Evolutionary conservation across 2,888 invertebrate species (phyloP), one percentile per base, ranked within the genome.

Genomic region (Ernsta delagoae): DNA sequence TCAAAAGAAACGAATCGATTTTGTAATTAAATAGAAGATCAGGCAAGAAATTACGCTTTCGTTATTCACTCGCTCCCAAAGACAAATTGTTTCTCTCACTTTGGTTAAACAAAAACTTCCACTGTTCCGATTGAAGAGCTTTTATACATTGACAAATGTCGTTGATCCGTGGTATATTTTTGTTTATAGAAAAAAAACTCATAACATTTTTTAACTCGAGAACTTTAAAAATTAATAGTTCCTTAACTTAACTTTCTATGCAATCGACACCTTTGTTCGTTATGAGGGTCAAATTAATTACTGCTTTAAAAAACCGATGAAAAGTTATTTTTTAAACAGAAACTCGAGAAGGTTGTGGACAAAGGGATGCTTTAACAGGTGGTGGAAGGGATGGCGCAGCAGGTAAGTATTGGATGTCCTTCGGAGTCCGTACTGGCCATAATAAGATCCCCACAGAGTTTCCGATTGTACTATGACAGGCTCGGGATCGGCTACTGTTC

Each of bases 281-380:
- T 84, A 86, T 85, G 86, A 86, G 83, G 82, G 80, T 79, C 77
- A 84, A 85, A 89, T 88, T 92, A 92, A 92, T 92, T 90, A 88
- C 84, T 83, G 79, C 74, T 11, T 77, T 83, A 78, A 85, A 86
- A 85, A 80, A 84, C 80, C 78, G 72, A 77, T 77, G 80, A 83
- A 87, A 87, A 84, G 78, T 86, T 87, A 85, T 88, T 87, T 84
- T 88, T 88, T 79, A 78, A 75, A 72, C 78, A 78, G 88, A 79
- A 90, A 93, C 86, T 83, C 78, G 91, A 92, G 89, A 92, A 83
- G 85, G 82, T 90, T 91, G 88, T 87, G 81, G 78, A 84, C 83
- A 86, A 88, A 88, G 83, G 87, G 65, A 70, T 60, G 39, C 11
- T 60, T 45, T 16, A 64, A 60, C 24, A 61, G 65, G 45, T 60